A percentile compares a stretch with the other conserved stretches of the same genome.
These are phyloP conservation scores for Mimas tiliae DNA, from an alignment of 2,888 invertebrate species.

Conservation along the genomic window DNA sequence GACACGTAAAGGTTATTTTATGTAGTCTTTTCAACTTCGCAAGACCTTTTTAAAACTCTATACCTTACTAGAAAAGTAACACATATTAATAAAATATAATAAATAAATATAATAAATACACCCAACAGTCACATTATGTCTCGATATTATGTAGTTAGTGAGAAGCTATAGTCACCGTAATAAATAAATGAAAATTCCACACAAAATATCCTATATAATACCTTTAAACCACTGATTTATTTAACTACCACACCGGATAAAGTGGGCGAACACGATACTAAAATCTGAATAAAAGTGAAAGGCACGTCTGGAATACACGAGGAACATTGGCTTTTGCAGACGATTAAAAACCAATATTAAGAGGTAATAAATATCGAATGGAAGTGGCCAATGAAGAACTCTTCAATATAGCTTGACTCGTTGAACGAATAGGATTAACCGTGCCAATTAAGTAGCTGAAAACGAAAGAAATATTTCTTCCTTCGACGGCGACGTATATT, in stretches of 20 bases:
- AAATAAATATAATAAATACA: too few species aligned
- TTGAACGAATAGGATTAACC: background rate
- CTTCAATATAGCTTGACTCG: background rate
- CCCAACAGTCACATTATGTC: too few species aligned
- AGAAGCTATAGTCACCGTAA: too few species aligned
- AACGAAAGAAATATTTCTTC: background rate
- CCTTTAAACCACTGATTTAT: constrained; percentile 5
- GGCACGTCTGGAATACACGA: constrained; percentile 5
- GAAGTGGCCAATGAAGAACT: background rate
- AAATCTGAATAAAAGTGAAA: constrained; percentile 25
- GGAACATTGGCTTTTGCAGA: background rate
- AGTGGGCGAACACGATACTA: constrained; percentile 13
- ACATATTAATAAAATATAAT: too few species aligned
- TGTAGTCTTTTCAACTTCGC: too few species aligned
- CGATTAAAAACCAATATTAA: constrained; percentile 6
- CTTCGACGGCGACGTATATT: background rate
- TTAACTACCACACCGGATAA: constrained; percentile 7
- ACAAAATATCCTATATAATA: background rate
- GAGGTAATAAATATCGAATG: background rate
- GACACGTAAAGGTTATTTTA: too few species aligned
- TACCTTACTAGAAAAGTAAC: too few species aligned
- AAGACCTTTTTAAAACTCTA: too few species aligned
- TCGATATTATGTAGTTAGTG: too few species aligned
- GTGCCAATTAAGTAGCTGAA: background rate
- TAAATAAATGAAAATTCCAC: background rate